Evolutionary conservation across 1,140 invertebrate species (phyloP), one percentile per base, ranked within the genome.

Genomic region (Asbolus verrucosus): DNA sequence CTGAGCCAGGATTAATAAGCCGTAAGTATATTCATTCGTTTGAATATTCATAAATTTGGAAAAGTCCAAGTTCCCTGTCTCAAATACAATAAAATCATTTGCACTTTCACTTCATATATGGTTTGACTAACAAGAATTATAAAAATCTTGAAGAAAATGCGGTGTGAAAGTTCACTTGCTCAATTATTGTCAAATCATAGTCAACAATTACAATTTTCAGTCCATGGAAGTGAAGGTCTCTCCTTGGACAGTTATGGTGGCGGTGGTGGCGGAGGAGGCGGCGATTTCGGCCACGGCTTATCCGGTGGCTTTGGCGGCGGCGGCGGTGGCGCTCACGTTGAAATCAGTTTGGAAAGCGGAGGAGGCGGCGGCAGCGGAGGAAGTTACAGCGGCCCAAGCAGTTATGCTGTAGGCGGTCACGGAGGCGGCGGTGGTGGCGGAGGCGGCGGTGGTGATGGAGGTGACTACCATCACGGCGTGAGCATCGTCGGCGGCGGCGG

Each of bases 391-490:
- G 36, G 39, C 9, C 27, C 14, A 2, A 43, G 61, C 15, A 67
- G 66, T 13, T 63, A 63, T 9, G 19, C n/a, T n/a, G 73, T 65
- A 0, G 21, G 60, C 11, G 66, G 41, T 1, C 30, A 38, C 36
- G 69, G 69, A 3, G 69, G 41, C 0, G 41, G 33, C 36, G 69
- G 69, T 9, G 69, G 41, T 1, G 41, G 33, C 36, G 18, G 19
- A 15, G 15, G 73, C 0, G 69, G 75, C 21, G 66, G 71, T 8
- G 11, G 39, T 1, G 27, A 73, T 11, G 75, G 71, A 8, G 75
- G 73, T 11, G 73, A 75, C 46, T 75, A 65, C 65, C 75, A 76
- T 59, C 73, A 75, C 50, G 75, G 73, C 6, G 71, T 74, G 4
- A 76, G 73, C 43, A 69, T 76, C 27, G 73, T 74, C 2, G 69